phyloP scores from a whole-genome alignment of 1,140 invertebrate species.

The Anadara kagoshimensis region DNA sequence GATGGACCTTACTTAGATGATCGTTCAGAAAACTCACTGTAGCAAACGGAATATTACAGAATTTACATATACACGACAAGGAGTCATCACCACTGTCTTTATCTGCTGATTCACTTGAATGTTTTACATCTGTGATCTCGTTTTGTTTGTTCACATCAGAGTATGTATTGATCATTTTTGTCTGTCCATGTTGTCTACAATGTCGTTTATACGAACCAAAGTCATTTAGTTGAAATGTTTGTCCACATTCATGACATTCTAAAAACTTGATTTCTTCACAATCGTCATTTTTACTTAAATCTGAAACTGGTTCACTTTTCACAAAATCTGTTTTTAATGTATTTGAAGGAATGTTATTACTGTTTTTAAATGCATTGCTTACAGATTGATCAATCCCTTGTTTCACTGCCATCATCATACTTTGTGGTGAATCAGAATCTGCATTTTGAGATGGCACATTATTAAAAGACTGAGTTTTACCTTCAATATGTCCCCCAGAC shows the following conservation, averaged over 20 bases:
- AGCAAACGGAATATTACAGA: conserved; percentile 33
- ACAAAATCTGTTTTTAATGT: no score
- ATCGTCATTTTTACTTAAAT: no score
- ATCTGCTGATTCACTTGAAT: neutral
- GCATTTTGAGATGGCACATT: no score
- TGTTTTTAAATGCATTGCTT: no score
- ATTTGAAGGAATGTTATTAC: no score
- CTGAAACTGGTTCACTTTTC: no score
- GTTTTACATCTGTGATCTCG: no score
- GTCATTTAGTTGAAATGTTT: conserved; percentile 68
- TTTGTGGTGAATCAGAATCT: no score
- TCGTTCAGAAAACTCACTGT: conserved; percentile 23
- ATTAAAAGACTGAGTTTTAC: no score
- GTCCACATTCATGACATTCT: conserved; percentile 64
- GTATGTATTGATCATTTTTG: conserved; percentile 45
- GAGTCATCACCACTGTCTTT: neutral
- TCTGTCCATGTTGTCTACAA: conserved; percentile 61
- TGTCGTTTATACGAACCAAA: conserved; percentile 70
- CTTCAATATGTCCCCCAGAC: neutral
- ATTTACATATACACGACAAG: conserved; percentile 21
- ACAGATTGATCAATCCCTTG: no score
- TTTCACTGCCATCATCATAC: neutral
- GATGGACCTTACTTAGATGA: conserved; percentile 18
- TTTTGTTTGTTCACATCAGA: no score
- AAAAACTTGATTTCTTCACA: conserved; percentile 54